Base-by-base conservation (phyloP, 2,113 vertebrate species). In the Petromus typicus region DNA sequence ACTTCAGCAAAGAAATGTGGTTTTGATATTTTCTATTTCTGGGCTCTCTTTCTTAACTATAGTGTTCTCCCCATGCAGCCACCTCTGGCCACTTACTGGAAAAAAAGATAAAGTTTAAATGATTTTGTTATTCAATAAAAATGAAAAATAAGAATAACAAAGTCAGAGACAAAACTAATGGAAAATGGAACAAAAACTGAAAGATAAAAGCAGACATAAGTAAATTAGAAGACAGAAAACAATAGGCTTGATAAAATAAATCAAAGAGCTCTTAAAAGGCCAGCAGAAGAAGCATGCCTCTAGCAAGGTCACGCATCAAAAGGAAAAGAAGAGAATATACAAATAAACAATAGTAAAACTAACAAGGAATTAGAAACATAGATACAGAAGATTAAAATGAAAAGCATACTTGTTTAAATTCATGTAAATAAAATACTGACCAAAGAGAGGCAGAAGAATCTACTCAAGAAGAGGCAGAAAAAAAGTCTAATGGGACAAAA, bases 211-310 rank as follows among this genome's bases (percentile, higher is more conserved):
- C 27, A 82, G 86, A 81, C 14, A 3, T 37, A 57, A 93, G 63
- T 63, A 67, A 89, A 86, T 73, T 86, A 67, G 66, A 83, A 94
- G 88, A 90, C 27, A 89, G 91, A 87, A 92, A 95, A 82, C 22
- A 73, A 80, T 64, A 79, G 51, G 34, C 56, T 40, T 69, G 48
- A 79, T 84, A 37, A 84, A 59, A 66, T 59, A 87, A 92, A 96
- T 86, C 27, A 93, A 93, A 95, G 56, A 83, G 9, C 3, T 80
- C 66, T 90, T 57, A 75, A 92, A 80, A 69, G 25, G 48, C 32
- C 23, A 67, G 45, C 75, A 92, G 96, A 90, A 83, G 30, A 95
- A 61, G 84, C 11, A 57, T 48, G 79, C 12, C 56, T 73, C 63
- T 95, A 90, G 89, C 75, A 91, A 84, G 43, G 13, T 83, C 78